These are phyloP conservation scores for Machimus atricapillus DNA, from an alignment of 2,888 invertebrate species.

Conservation along the genomic window DNA sequence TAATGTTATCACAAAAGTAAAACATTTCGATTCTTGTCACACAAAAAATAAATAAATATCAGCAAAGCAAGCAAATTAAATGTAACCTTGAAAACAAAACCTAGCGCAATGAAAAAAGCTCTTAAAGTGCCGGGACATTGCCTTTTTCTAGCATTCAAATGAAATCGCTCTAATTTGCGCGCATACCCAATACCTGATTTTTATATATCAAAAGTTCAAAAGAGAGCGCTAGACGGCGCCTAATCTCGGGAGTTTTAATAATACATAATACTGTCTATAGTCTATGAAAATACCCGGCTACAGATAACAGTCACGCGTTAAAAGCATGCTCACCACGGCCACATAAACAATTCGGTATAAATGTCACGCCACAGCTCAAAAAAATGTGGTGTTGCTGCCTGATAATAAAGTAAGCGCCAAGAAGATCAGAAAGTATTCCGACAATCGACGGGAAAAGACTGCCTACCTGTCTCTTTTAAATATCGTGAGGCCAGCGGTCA, in stretches of 20 bases:
- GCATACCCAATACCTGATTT: conserved; percentile 4
- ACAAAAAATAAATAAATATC: background rate
- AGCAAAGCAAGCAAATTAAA: background rate
- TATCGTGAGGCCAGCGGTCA: background rate
- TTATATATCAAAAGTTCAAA: background rate
- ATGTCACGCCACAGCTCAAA: conserved; percentile 21
- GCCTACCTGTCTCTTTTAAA: background rate
- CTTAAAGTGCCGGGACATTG: background rate
- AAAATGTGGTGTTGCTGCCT: conserved; percentile 20
- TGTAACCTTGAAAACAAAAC: background rate
- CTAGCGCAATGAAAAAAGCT: background rate
- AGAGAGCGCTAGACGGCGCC: conserved; percentile 22
- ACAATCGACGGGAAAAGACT: background rate
- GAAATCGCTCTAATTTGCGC: background rate
- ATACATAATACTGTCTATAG: conserved; percentile 22
- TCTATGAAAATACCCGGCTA: conserved; percentile 4
- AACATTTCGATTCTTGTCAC: background rate
- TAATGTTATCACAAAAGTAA: background rate
- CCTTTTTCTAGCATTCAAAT: background rate
- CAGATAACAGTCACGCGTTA: conserved; percentile 24
- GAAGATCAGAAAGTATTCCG: background rate
- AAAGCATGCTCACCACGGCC: conserved; percentile 9
- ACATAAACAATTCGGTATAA: conserved; percentile 22
- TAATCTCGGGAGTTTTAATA: conserved; percentile 8
- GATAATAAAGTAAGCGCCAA: background rate